Evolutionary conservation across 2,797 vertebrate species (phyloP).

Genomic region (Megalops cyprinoides): DNA sequence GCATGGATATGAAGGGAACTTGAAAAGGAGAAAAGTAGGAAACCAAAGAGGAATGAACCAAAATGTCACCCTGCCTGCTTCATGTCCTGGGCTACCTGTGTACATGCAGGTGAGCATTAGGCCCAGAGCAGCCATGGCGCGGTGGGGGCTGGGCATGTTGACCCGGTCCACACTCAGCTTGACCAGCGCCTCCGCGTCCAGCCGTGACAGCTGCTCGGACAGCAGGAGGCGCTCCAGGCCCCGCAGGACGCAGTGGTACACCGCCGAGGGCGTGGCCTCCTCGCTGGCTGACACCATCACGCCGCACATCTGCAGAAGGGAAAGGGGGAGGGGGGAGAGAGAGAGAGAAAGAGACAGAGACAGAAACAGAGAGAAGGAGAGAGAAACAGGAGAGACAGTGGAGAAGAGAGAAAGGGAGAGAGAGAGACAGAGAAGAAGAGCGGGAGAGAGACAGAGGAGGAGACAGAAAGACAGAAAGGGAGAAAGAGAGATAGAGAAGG

Average conservation of each 20-base stretch:
- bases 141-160: conserved; percentile 93
- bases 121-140: conserved; percentile 95
- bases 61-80: too few relatives aligned
- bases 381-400: too few relatives aligned
- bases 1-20: too few relatives aligned
- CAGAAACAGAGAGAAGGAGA: background rate
- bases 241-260: conserved; percentile 93
- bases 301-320: conserved; percentile 81
- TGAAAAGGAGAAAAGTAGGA: too few relatives aligned
- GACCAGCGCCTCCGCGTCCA: conserved; percentile 90
- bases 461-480: too few relatives aligned
- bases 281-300: conserved; percentile 94
- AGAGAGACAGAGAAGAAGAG: too few relatives aligned
- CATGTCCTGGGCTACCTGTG: conserved; percentile 84
- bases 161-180: conserved; percentile 96
- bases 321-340: background rate
- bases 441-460: background rate
- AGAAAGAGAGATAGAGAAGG: background rate
- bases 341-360: background rate
- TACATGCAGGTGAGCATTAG: conserved; percentile 99
- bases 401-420: too few relatives aligned
- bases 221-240: conserved; percentile 94
- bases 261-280: conserved; percentile 89
- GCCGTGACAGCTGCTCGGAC: conserved; percentile 91
- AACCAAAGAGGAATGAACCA: too few relatives aligned